Percentiles rank a stretch among this genome's conserved stretches.
These are phyloP conservation scores for Xenopus borealis DNA, from an alignment of 2,113 vertebrate species.

Conservation along the genomic window DNA sequence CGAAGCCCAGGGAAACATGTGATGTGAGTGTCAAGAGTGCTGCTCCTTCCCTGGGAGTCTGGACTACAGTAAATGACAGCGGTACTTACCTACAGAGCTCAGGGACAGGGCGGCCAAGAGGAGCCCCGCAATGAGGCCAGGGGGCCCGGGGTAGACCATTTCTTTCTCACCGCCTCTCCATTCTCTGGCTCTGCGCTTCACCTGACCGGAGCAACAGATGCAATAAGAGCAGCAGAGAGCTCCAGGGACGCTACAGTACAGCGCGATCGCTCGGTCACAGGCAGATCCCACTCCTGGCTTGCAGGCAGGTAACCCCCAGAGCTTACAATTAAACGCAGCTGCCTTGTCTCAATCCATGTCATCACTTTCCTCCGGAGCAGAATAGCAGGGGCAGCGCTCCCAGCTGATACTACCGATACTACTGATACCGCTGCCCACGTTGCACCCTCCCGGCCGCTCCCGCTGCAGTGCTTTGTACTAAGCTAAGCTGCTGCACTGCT, in stretches of 20 bases:
- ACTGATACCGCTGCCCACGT: slow-evolving; percentile 4
- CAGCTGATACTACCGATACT: background rate
- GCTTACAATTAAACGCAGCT: background rate
- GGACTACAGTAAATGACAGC: too few species aligned
- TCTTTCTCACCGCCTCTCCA: slow-evolving; percentile 32
- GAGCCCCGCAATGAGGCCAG: slow-evolving; percentile 28
- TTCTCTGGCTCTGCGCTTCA: slow-evolving; percentile 10
- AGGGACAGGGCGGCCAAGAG: slow-evolving; percentile 13
- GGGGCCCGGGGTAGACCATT: slow-evolving; percentile 16
- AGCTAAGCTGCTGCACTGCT: background rate
- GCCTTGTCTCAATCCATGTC: background rate
- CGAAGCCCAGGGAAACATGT: too few species aligned
- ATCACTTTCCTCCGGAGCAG: background rate
- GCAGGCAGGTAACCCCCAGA: background rate
- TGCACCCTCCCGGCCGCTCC: background rate
- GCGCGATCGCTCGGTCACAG: too few species aligned
- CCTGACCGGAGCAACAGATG: slow-evolving; percentile 8
- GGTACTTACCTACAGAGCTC: slow-evolving; percentile 18
- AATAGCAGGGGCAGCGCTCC: background rate
- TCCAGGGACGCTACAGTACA: background rate
- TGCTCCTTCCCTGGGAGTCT: too few species aligned
- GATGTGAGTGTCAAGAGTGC: too few species aligned
- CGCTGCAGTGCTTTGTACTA: background rate
- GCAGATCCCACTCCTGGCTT: background rate
- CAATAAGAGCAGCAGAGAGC: background rate